Conservation (phyloP, 2,113 vertebrate genomes). For the Chlamydotis undulata region DNA sequence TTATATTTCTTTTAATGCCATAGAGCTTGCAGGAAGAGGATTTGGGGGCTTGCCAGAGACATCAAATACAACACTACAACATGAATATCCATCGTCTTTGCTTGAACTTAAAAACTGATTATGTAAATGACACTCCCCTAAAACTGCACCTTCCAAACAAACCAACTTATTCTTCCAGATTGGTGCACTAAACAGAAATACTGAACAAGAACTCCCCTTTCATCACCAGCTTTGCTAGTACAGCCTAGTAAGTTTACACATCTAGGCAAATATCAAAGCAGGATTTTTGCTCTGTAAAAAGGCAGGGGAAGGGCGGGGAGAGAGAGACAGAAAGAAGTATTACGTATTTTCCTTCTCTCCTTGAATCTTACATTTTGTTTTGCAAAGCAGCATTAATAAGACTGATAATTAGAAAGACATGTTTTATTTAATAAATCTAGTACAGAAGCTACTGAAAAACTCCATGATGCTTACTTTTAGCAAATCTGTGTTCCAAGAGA, state of each 20-base stretch:
- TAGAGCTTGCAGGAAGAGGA: neutral
- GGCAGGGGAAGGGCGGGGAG: rapidly evolving
- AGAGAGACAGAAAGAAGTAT: neutral
- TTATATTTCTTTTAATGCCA: neutral
- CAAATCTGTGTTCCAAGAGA: neutral
- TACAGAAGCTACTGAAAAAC: neutral
- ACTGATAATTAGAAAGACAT: neutral
- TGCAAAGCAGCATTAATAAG: neutral
- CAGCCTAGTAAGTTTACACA: neutral
- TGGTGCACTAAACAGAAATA: neutral
- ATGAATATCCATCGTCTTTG: neutral
- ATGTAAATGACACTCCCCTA: neutral
- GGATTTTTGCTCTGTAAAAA: neutral
- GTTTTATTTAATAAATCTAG: neutral
- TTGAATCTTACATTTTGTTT: neutral
- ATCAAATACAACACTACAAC: neutral
- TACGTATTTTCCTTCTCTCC: neutral
- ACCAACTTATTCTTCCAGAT: neutral
- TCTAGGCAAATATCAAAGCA: neutral
- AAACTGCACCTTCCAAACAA: neutral
- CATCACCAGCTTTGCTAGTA: neutral
- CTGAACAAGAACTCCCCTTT: neutral
- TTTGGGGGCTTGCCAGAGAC: neutral
- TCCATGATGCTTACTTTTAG: neutral
- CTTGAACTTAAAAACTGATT: neutral